phyloP scores from a whole-genome alignment of 2,888 invertebrate genomes.

The Metalampra italica region DNA sequence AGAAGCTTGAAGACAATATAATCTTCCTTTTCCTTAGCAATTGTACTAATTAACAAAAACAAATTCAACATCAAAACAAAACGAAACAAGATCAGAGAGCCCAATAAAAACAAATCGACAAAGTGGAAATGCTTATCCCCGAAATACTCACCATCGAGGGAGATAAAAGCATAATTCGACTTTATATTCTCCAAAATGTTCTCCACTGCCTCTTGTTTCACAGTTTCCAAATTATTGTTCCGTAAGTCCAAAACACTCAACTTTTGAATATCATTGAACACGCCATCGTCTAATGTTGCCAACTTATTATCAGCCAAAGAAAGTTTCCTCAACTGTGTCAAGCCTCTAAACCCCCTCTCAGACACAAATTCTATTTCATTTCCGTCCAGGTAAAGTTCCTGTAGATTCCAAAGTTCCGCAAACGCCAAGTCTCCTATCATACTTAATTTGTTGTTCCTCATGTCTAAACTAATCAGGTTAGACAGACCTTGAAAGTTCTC shows the following conservation, averaged over 20 bases:
- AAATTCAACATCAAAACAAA: background rate
- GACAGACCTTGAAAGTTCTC: slow-evolving; percentile 88
- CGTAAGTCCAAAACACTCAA: slow-evolving; percentile 87
- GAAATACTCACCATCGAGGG: slow-evolving; percentile 84
- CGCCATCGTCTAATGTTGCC: slow-evolving; percentile 82
- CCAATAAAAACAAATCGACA: slow-evolving; percentile 3
- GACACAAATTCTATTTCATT: slow-evolving; percentile 86
- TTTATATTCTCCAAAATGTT: slow-evolving; percentile 85
- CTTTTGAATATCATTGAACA: slow-evolving; percentile 84
- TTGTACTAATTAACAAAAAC: background rate
- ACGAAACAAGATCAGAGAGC: background rate
- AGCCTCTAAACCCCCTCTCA: slow-evolving; percentile 86
- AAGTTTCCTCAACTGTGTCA: slow-evolving; percentile 84
- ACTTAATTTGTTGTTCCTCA: slow-evolving; percentile 86
- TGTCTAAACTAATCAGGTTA: slow-evolving; percentile 84
- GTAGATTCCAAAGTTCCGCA: slow-evolving; percentile 86
- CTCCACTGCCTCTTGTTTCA: slow-evolving; percentile 84
- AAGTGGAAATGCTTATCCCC: slow-evolving; percentile 26
- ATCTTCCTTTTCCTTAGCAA: no score
- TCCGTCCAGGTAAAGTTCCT: slow-evolving; percentile 84
- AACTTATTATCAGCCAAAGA: slow-evolving; percentile 87
- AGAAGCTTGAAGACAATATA: no score
- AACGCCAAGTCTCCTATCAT: slow-evolving; percentile 91
- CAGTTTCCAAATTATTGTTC: slow-evolving; percentile 86
- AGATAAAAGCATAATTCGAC: slow-evolving; percentile 85